Percentiles rank a stretch among this genome's conserved stretches.
phyloP scores from a whole-genome alignment of 2,797 vertebrate genomes.

The Etheostoma nigrum region DNA sequence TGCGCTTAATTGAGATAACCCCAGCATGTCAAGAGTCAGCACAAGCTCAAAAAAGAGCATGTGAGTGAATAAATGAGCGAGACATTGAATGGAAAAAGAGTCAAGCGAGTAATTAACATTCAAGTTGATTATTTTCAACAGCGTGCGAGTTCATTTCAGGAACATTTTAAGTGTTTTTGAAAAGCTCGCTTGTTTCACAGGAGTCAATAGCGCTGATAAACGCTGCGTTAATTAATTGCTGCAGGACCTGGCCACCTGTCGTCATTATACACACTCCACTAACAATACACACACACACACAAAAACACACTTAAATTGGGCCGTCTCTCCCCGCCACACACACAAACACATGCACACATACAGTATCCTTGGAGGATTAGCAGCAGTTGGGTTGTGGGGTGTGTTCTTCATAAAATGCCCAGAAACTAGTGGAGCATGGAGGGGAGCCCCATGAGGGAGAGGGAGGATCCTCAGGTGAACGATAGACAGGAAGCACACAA shows the following conservation, averaged over 20 bases:
- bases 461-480: slow-evolving; percentile 50
- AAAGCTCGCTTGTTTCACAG: slow-evolving; percentile 41
- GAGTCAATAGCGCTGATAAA: slow-evolving; percentile 61
- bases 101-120: slow-evolving; percentile 51
- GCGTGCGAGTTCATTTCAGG: slow-evolving; percentile 25
- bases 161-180: slow-evolving; percentile 31
- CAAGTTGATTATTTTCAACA: slow-evolving; percentile 45
- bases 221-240: slow-evolving; percentile 69
- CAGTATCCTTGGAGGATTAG: slow-evolving; percentile 49
- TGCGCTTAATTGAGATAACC: slow-evolving; percentile 23
- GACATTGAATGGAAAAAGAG: slow-evolving; percentile 34
- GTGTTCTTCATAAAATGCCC: slow-evolving; percentile 53
- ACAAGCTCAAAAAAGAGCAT: slow-evolving; percentile 16
- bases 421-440: slow-evolving; percentile 65
- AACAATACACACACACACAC: slow-evolving; percentile 42
- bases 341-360: slow-evolving; percentile 33
- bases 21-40: slow-evolving; percentile 39
- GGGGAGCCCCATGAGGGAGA: slow-evolving; percentile 54
- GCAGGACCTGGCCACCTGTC: slow-evolving; percentile 74
- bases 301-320: slow-evolving; percentile 34
- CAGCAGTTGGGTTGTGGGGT: slow-evolving; percentile 47
- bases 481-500: slow-evolving; percentile 34
- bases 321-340: slow-evolving; percentile 9
- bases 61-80: slow-evolving; percentile 35
- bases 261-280: slow-evolving; percentile 59